Evolutionary conservation across 1,140 invertebrate species (phyloP), one percentile per base, ranked within the genome.

Genomic region (Drosophila elegans): DNA sequence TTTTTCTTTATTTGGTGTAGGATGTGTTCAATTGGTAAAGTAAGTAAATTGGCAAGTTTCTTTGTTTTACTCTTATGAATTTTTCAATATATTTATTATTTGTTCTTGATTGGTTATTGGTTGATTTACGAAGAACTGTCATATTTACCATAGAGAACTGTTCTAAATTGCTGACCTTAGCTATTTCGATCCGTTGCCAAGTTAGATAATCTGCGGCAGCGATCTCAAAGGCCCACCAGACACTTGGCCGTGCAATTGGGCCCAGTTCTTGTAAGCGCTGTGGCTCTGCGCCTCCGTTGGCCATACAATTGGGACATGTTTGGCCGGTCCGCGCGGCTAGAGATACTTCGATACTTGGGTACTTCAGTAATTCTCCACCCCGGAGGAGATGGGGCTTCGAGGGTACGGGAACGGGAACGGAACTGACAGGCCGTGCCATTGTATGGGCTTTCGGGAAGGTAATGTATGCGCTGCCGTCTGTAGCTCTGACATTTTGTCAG

Each of bases 231-330:
- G 66, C 49, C 48, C 64, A 69, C 12, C 36, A 13, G 25, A 27
- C 25, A 51, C 36, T 61, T 42, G 41, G 42, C 55, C 29, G 42
- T 49, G 38, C 45, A 41, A 29, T 39, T 61, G 57, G 54, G 25
- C 36, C 57, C 46, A 36, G 44, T 21, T 25, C 29, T 29, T 34
- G 6, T 46, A 6, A 27, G 54, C 54, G 27, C 25, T 9, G 13
- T 44, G 9, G 46, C n/a, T 49, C n/a, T 49, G 27, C n/a, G 2
- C n/a, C 48, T 45, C 10, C n/a, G 60, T 12, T 45, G 51, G 49
- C 68, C 48, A 48, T 42, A 71, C 68, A 71, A 71, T 71, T 71
- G 51, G 64, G 64, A 72, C 68, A 72, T 57, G 68, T 71, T 71
- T 71, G 68, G 44, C 52, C 42, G 36, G 67, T 29, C 16, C n/a